phyloP scores from a whole-genome alignment of 2,888 invertebrate species.

The Axea sp. region DNA sequence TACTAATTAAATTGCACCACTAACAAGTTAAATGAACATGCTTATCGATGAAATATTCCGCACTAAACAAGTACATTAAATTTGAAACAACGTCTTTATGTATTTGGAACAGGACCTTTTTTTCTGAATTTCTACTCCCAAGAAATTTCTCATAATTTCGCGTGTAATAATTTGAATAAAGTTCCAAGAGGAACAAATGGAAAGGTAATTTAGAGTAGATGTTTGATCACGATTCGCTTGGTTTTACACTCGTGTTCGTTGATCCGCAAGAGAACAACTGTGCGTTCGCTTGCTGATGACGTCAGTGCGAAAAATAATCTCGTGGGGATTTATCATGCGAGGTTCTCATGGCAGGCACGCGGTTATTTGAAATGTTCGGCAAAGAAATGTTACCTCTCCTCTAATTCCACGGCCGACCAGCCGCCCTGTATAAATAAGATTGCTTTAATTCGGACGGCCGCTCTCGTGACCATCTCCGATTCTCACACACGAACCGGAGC shows the following conservation, averaged over 20 bases:
- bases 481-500: slow-evolving; percentile 60
- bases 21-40: no score
- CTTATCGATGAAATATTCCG: no score
- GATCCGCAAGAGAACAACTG: no score
- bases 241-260: no score
- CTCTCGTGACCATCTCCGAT: slow-evolving; percentile 62
- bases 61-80: no score
- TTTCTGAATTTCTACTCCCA: no score
- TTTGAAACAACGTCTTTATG: no score
- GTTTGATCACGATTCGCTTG: slow-evolving; percentile 50
- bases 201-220: slow-evolving; percentile 21
- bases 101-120: no score
- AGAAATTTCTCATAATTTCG: no score
- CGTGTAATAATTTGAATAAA: neutral
- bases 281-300: slow-evolving; percentile 39
- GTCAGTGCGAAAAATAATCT: slow-evolving; percentile 53
- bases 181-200: slow-evolving; percentile 8
- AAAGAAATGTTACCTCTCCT: slow-evolving; percentile 38
- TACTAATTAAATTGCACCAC: no score
- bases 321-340: slow-evolving; percentile 47
- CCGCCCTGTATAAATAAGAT: slow-evolving; percentile 66
- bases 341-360: slow-evolving; percentile 68
- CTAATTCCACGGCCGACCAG: slow-evolving; percentile 52
- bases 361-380: slow-evolving; percentile 58
- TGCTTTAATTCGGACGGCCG: slow-evolving; percentile 62